A percentile compares a stretch with the other conserved stretches of the same genome.
Conservation (phyloP, 2,888 invertebrate species). For the Chrysomela aeneicollis region DNA sequence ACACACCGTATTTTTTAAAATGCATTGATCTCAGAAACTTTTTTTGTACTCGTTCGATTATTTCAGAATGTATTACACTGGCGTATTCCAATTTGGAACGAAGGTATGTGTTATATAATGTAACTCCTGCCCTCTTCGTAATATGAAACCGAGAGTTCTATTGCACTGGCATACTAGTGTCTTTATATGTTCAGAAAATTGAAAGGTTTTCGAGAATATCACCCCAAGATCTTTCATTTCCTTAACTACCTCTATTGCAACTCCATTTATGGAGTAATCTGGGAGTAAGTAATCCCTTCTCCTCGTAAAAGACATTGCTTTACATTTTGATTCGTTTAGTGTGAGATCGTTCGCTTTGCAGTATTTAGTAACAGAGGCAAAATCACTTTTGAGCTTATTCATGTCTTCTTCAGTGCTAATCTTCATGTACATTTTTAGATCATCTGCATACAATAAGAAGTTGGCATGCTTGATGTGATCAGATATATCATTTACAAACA, state of each 20-base stretch:
- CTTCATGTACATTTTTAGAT: conserved; percentile 4
- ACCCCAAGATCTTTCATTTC: neutral
- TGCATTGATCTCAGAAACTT: neutral
- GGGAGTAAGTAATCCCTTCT: neutral
- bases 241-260: conserved; percentile 7
- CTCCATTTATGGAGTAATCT: conserved; percentile 3
- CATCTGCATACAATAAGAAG: conserved; percentile 6
- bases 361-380: conserved; percentile 2
- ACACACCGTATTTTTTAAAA: conserved; percentile 2
- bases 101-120: conserved; percentile 6
- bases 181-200: neutral
- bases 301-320: neutral
- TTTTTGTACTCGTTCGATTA: neutral
- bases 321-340: neutral
- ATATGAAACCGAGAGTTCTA: conserved; percentile 2
- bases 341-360: conserved; percentile 4
- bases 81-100: conserved; percentile 1
- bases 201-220: neutral
- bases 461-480: conserved; percentile 4
- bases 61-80: conserved; percentile 1
- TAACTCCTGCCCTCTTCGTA: neutral
- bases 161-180: neutral
- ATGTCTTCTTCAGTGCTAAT: neutral
- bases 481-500: conserved; percentile 11
- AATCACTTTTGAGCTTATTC: conserved; percentile 5